Evolutionary conservation across 2,113 vertebrate genomes (phyloP).

Genomic region (Nettapus auritus): DNA sequence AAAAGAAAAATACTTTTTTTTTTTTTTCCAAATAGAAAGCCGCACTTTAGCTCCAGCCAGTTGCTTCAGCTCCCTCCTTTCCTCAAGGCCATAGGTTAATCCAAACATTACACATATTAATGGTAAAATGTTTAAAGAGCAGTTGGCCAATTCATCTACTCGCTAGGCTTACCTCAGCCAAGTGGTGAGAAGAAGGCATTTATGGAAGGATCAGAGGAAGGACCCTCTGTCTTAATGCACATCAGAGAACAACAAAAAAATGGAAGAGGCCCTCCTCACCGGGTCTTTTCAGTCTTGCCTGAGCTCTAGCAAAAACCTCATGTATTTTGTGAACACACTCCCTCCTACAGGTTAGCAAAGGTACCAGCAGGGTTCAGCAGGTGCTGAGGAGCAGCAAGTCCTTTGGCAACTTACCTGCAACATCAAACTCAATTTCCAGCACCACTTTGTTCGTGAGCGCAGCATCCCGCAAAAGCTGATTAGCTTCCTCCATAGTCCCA

Average conservation of each 20-base stretch:
- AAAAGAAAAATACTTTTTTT: neutral
- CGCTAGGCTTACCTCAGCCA: neutral
- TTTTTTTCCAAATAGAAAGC: neutral
- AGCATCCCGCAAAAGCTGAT: conserved; percentile 93
- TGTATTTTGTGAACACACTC: fast-evolving
- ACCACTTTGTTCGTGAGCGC: conserved; percentile 90
- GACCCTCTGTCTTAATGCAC: neutral
- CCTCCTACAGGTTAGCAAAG: neutral
- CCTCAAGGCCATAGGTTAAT: neutral
- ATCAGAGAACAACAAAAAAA: neutral
- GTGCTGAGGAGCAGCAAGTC: neutral
- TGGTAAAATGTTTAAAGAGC: neutral
- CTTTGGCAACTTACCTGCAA: conserved; percentile 82
- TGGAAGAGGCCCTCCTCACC: neutral
- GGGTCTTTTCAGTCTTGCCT: neutral
- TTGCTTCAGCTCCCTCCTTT: neutral
- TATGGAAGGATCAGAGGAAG: neutral
- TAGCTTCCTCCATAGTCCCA: conserved; percentile 94
- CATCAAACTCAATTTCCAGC: conserved; percentile 93
- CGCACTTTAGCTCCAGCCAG: neutral
- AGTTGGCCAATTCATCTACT: neutral
- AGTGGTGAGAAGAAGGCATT: neutral
- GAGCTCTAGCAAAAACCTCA: neutral
- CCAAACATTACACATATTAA: neutral
- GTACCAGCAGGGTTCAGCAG: neutral